phyloP scores from a whole-genome alignment of 2,888 invertebrate species.

The Nesidiocoris tenuis region DNA sequence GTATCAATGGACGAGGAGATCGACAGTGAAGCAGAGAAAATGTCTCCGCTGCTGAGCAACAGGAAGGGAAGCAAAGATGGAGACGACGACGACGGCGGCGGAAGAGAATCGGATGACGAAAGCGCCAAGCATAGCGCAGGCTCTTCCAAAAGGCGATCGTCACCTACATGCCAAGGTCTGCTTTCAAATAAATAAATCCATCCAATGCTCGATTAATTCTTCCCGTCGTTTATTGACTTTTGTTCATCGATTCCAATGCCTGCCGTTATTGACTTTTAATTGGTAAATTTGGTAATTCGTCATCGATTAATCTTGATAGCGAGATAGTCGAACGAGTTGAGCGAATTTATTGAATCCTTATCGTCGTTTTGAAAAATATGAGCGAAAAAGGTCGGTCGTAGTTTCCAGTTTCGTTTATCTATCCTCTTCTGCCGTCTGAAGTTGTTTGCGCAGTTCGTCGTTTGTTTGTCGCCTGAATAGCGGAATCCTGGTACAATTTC shows the following conservation, averaged over 20 bases:
- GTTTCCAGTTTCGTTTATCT: too few species aligned
- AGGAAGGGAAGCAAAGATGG: constrained; percentile 54
- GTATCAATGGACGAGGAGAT: constrained; percentile 66
- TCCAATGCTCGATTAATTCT: neutral
- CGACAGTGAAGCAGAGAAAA: constrained; percentile 79
- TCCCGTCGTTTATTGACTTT: neutral
- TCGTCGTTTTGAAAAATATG: too few species aligned
- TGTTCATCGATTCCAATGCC: too few species aligned
- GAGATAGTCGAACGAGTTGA: too few species aligned
- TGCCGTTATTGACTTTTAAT: neutral
- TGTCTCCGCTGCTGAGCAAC: constrained; percentile 68
- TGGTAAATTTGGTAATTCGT: too few species aligned
- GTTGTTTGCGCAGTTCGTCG: neutral
- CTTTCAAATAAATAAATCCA: constrained; percentile 28
- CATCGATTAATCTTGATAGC: too few species aligned
- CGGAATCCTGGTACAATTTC: neutral
- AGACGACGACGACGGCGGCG: constrained; percentile 55
- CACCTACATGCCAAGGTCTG: constrained; percentile 46
- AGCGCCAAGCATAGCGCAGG: constrained; percentile 40
- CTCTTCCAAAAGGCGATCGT: constrained; percentile 31
- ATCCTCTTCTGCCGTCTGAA: neutral
- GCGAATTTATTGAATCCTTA: too few species aligned
- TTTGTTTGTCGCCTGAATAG: too few species aligned
- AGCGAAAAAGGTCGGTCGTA: too few species aligned
- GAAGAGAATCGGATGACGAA: constrained; percentile 21